Evolutionary conservation across 1,140 invertebrate genomes (phyloP).

Genomic region (Muscidifurax raptorellus): DNA sequence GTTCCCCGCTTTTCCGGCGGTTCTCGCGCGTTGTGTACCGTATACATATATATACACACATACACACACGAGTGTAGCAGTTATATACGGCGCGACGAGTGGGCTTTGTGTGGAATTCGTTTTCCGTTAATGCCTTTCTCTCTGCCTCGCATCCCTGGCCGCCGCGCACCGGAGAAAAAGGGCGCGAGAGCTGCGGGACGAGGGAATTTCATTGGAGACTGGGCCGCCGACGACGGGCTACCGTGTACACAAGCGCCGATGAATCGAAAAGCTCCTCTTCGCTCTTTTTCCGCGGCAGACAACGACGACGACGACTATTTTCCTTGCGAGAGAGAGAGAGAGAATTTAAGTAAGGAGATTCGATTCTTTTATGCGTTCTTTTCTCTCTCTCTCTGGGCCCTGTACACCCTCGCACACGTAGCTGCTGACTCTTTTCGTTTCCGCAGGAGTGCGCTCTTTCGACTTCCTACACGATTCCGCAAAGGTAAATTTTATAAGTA

Average conservation of each 20-base stretch:
- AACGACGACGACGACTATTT: not conserved
- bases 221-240: not conserved
- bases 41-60: not conserved
- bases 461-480: not conserved
- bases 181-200: not conserved
- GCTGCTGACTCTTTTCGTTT: too few species aligned
- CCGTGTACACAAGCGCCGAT: conserved; percentile 24
- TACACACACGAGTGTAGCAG: not conserved
- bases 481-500: conserved; percentile 20
- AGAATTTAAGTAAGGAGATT: not conserved
- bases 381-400: not conserved
- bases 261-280: conserved; percentile 23
- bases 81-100: not conserved
- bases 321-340: not conserved
- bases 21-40: not conserved
- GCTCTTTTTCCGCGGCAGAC: not conserved
- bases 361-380: not conserved
- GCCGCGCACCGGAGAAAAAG: not conserved
- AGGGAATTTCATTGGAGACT: conserved; percentile 33
- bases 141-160: not conserved
- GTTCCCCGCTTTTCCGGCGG: not conserved
- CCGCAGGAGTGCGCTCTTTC: too few species aligned
- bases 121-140: conserved; percentile 23
- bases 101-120: conserved; percentile 33
- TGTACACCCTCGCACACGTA: not conserved